Base-by-base conservation (phyloP, 2,797 vertebrate genomes). In the Clamator glandarius region DNA sequence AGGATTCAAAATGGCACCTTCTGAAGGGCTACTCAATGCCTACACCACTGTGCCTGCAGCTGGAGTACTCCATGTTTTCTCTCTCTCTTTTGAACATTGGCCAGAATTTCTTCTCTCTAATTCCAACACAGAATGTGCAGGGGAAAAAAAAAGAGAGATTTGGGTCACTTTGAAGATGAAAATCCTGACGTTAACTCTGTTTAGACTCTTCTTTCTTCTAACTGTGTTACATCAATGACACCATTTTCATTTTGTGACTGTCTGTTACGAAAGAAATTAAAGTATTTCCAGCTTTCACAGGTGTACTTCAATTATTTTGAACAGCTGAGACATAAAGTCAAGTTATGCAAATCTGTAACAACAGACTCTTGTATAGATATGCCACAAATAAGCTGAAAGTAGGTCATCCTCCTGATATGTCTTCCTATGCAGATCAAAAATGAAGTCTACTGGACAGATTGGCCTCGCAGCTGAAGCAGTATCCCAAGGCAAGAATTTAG, bases 201-300 rank as follows among this genome's bases (percentile, higher is more conserved):
- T 58, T 72, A 41, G 16, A 16, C 16, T 9, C 42, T 64, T 75
- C 55, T 80, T 77, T 90, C 63, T 92, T 94, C 88, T 58, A 88
- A 36, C 23, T 39, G 50, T 61, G 31, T 42, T 80, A 90, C 25
- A 66, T 86, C 69, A 88, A 16, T 48, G 26, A 91, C 8, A 7
- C 33, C 59, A 23, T 68, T 78, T 46, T 70, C 58, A 42, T 87
- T 92, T 91, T 51, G 67, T 74, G 59, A 29, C 51, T 67, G 35
- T 25, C 21, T 86, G 8, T 59, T 84, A 33, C 8, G 73, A 82
- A 78, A 83, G 39, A 36, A 86, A 15, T 52, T 15, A 41, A 88
- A 91, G 28, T 69, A 76, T 31, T 66, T 29, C n/a, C 62, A 58
- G 42, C 6, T 82, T 75, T 69, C 41, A 46, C 31, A 70, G 29